Evolutionary conservation across 1,140 invertebrate species (phyloP), one percentile per base, ranked within the genome.

Genomic region (Trinorchestia longiramus): DNA sequence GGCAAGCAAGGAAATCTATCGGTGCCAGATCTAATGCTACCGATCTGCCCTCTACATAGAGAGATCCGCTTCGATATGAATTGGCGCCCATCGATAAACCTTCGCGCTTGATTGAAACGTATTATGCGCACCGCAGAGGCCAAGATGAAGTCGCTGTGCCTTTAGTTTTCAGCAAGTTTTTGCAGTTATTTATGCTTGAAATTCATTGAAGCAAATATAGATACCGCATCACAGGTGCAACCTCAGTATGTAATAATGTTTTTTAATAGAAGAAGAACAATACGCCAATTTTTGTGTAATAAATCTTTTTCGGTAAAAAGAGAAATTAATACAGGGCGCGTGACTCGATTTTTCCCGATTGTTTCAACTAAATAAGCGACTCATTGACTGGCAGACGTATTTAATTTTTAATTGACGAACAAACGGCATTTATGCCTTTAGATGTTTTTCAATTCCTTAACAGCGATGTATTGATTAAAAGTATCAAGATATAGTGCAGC

Each of bases 1-100:
- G 92, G 92, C 92, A 94, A 94, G 92, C 92, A 45, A 45, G 92
- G 92, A 94, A 45, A 94, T 94, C 92, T 45, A 94, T 94, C 43
- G 92, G 43, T 43, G 92, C 43, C 92, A 94, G 92, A 94, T 43
- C 92, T 94, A 45, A 94, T 45, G 43, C 92, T 47, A 43, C 19
- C 92, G 40, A 47, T 91, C 43, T 44, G 88, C 43, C 28, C 88
- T 91, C 88, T 42, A 91, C 88, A 91, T 91, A 43, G 88, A 23
- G 19, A 23, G 88, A 91, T 94, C 40, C 92, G 11, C 40, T 44
- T 15, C 44, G 43, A 45, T 94, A 94, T 94, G 41, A 94, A 94
- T 94, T 47, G 92, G 44, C 43, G 92, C 28, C 92, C 41, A 45
- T 94, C 92, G 92, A 94, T 94, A 94, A 94, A 47, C 92, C 92